Evolutionary conservation across 2,113 vertebrate species (phyloP).

Genomic region (Gasterosteus nipponicus): DNA sequence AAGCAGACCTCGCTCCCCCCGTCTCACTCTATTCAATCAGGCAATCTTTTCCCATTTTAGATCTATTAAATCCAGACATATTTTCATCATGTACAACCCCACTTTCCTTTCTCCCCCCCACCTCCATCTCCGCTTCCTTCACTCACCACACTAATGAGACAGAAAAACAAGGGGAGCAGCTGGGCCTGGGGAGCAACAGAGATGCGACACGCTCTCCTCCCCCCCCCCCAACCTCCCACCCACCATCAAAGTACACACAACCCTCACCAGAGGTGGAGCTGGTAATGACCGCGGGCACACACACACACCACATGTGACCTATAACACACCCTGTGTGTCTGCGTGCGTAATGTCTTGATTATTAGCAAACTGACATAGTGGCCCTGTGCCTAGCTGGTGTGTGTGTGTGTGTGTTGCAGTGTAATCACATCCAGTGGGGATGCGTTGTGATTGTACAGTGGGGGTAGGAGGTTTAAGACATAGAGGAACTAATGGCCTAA

Average conservation of each 20-base stretch:
- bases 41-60: slow-evolving; percentile 36
- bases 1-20: slow-evolving; percentile 36
- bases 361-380: slow-evolving; percentile 38
- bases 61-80: slow-evolving; percentile 60
- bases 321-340: slow-evolving; percentile 40
- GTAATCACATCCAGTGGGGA: slow-evolving; percentile 35
- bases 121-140: slow-evolving; percentile 52
- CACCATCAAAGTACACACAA: slow-evolving; percentile 68
- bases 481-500: slow-evolving; percentile 24
- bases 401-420: slow-evolving; percentile 21
- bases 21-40: slow-evolving; percentile 42
- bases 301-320: slow-evolving; percentile 52
- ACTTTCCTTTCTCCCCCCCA: background rate
- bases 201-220: slow-evolving; percentile 49
- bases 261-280: slow-evolving; percentile 52
- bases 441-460: slow-evolving; percentile 19
- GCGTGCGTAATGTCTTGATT: slow-evolving; percentile 58
- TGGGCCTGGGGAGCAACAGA: slow-evolving; percentile 69
- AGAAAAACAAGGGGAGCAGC: slow-evolving; percentile 70
- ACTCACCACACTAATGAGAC: slow-evolving; percentile 73
- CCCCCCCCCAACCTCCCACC: background rate
- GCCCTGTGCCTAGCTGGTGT: slow-evolving; percentile 21
- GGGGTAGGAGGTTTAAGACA: slow-evolving; percentile 21
- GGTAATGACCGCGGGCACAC: slow-evolving; percentile 63
- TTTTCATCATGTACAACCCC: slow-evolving; percentile 47